A percentile compares a stretch with the other conserved stretches of the same genome.
phyloP scores from a whole-genome alignment of 1,140 invertebrate genomes.

The Orchestia grillus region DNA sequence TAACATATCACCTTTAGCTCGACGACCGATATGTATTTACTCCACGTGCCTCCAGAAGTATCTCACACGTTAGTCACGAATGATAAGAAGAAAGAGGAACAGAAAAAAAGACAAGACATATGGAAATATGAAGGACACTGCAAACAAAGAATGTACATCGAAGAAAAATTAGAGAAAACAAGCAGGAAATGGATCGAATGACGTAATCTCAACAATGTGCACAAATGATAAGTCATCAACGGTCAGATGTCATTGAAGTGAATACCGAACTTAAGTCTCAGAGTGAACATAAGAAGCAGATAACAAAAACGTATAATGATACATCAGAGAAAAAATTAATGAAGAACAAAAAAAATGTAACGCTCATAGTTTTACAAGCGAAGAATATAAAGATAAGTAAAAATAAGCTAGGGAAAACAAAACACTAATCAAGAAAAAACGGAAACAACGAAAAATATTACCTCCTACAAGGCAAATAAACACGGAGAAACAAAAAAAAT shows the following conservation, averaged over 20 bases:
- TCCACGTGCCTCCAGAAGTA: neutral
- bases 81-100: neutral
- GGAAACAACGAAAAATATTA: neutral
- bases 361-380: neutral
- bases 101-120: neutral
- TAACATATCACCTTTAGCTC: neutral
- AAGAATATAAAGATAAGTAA: neutral
- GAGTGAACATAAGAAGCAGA: no score
- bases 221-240: no score
- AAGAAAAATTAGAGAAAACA: no score
- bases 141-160: no score
- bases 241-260: no score
- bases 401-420: neutral
- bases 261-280: no score
- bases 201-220: no score
- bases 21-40: neutral
- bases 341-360: neutral
- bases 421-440: neutral
- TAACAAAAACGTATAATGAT: neutral
- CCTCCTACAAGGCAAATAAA: neutral
- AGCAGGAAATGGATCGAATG: no score
- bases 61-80: neutral
- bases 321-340: neutral
- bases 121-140: no score
- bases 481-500: neutral